phyloP scores from a whole-genome alignment of 2,888 invertebrate species.

The Vanessa cardui region DNA sequence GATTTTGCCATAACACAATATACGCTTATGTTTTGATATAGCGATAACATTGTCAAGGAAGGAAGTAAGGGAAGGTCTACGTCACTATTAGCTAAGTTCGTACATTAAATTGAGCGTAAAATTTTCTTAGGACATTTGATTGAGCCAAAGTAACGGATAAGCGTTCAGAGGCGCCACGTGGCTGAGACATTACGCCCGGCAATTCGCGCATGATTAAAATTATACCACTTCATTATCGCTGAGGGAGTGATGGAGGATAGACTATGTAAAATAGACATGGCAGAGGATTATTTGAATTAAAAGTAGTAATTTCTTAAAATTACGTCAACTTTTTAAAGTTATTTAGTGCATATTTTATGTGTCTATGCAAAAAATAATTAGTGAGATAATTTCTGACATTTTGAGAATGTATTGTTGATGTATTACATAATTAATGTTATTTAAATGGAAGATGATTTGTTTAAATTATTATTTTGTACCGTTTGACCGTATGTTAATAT shows the following conservation, averaged over 20 bases:
- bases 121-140: constrained; percentile 55
- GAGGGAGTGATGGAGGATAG: constrained; percentile 63
- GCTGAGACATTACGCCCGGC: constrained; percentile 65
- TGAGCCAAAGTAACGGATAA: constrained; percentile 51
- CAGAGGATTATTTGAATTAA: neutral
- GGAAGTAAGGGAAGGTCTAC: neutral
- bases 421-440: too few relatives aligned
- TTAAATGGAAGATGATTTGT: too few relatives aligned
- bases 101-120: constrained; percentile 21
- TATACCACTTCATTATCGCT: constrained; percentile 77
- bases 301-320: too few relatives aligned
- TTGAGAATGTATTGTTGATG: too few relatives aligned
- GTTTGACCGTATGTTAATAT: neutral
- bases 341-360: too few relatives aligned
- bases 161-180: constrained; percentile 66
- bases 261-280: constrained; percentile 39
- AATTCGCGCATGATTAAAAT: constrained; percentile 81
- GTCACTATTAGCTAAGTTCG: constrained; percentile 15
- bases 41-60: too few relatives aligned
- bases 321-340: neutral
- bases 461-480: neutral
- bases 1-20: too few relatives aligned
- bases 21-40: too few relatives aligned
- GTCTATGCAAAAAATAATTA: too few relatives aligned
- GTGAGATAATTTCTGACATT: too few relatives aligned